phyloP scores from a whole-genome alignment of 2,888 invertebrate species.

The Pachliopta kotzebuea region DNA sequence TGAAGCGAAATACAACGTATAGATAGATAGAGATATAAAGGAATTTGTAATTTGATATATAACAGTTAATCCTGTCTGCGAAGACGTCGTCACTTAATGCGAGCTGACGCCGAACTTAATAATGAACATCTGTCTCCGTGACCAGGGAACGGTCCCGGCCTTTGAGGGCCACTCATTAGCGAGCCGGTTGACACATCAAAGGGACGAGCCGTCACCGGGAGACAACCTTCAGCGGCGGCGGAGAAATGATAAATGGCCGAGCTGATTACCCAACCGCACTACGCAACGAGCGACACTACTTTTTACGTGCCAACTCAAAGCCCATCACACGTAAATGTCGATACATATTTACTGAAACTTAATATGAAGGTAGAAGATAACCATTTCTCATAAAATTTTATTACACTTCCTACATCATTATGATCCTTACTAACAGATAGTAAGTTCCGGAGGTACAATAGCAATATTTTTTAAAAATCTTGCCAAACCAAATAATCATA shows the following conservation, averaged over 20 bases:
- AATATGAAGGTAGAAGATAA: no score
- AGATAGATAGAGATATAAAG: neutral
- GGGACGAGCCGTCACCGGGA: constrained; percentile 51
- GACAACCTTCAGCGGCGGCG: constrained; percentile 53
- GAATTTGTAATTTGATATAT: neutral
- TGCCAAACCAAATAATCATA: no score
- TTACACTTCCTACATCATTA: no score
- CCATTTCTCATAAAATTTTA: no score
- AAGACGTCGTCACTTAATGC: constrained; percentile 8
- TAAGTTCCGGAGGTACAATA: no score
- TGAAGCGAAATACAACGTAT: no score
- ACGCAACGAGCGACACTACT: constrained; percentile 31
- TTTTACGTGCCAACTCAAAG: constrained; percentile 49
- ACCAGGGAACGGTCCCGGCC: constrained; percentile 32
- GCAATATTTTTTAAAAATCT: no score
- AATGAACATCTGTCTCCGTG: constrained; percentile 33
- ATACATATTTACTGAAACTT: no score
- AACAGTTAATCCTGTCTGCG: neutral
- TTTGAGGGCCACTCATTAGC: constrained; percentile 56
- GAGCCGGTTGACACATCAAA: constrained; percentile 62
- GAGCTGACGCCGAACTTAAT: constrained; percentile 19
- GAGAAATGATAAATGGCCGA: constrained; percentile 63
- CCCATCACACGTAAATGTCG: constrained; percentile 33
- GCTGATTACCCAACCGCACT: constrained; percentile 56
- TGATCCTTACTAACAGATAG: no score